Percentiles rank a stretch among this genome's conserved stretches.
Conservation (phyloP, 2,113 vertebrate species). For the Gymnarchus niloticus region DNA sequence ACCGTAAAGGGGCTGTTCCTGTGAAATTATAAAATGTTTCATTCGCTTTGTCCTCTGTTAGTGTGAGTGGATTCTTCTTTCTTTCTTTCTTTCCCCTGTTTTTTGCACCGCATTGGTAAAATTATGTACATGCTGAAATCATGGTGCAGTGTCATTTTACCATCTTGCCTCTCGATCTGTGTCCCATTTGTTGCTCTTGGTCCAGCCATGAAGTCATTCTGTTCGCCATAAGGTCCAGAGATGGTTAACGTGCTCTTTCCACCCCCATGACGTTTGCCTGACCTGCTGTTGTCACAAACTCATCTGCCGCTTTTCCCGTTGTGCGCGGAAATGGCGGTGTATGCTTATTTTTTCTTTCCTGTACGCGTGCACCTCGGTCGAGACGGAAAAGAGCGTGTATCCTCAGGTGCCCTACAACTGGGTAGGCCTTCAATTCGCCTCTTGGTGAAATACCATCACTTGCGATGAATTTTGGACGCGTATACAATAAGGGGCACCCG, state of each 20-base stretch:
- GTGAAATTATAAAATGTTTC: constrained; percentile 17
- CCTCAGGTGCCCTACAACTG: neutral
- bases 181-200: neutral
- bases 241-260: neutral
- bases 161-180: constrained; percentile 29
- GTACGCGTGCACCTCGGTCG: too few relatives aligned
- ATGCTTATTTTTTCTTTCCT: neutral
- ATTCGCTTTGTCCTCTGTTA: constrained; percentile 36
- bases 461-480: neutral
- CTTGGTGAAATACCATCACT: too few relatives aligned
- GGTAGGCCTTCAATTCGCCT: too few relatives aligned
- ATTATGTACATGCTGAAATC: constrained; percentile 30
- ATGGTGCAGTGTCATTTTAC: constrained; percentile 28
- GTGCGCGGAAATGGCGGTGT: neutral
- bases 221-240: constrained; percentile 32
- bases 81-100: neutral
- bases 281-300: neutral
- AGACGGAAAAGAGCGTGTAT: too few relatives aligned
- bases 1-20: constrained; percentile 33
- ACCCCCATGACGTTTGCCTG: too few relatives aligned
- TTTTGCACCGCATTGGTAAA: neutral
- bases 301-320: neutral
- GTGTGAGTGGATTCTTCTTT: constrained; percentile 5
- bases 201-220: constrained; percentile 34
- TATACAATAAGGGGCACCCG: neutral